Conservation (phyloP, 2,797 vertebrate species). For the Echiichthys vipera region DNA sequence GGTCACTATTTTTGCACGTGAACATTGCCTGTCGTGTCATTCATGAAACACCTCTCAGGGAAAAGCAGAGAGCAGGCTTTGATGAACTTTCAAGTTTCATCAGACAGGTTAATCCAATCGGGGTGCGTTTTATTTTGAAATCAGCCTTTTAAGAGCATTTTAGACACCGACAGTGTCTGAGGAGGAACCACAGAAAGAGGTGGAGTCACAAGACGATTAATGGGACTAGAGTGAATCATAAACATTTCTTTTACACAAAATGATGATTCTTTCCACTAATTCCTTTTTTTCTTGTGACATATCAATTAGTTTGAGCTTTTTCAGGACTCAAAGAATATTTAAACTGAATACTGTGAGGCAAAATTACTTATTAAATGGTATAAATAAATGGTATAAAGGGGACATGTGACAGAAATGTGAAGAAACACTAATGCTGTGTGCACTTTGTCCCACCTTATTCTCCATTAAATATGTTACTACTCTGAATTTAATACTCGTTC, state of each 20-base stretch:
- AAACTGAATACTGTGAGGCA: background rate
- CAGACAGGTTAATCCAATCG: background rate
- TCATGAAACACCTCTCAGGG: background rate
- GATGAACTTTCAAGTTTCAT: background rate
- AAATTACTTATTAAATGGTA: background rate
- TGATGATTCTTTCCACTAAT: background rate
- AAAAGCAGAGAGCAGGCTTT: background rate
- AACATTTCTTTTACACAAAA: background rate
- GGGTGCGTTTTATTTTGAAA: background rate
- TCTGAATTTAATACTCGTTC: background rate
- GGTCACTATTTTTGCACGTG: slow-evolving; percentile 24
- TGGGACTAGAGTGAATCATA: background rate
- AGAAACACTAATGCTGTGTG: too few relatives aligned
- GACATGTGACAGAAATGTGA: too few relatives aligned
- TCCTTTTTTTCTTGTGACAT: background rate
- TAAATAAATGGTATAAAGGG: background rate
- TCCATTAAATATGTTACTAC: background rate
- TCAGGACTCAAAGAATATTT: background rate
- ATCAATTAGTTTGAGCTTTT: background rate
- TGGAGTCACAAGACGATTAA: background rate
- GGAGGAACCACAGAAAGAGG: background rate
- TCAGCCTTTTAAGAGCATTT: background rate
- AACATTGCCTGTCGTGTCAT: background rate
- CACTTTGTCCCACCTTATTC: background rate
- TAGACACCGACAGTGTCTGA: background rate